Evolutionary conservation across 2,888 invertebrate species (phyloP).

Genomic region (Tipula confusa): DNA sequence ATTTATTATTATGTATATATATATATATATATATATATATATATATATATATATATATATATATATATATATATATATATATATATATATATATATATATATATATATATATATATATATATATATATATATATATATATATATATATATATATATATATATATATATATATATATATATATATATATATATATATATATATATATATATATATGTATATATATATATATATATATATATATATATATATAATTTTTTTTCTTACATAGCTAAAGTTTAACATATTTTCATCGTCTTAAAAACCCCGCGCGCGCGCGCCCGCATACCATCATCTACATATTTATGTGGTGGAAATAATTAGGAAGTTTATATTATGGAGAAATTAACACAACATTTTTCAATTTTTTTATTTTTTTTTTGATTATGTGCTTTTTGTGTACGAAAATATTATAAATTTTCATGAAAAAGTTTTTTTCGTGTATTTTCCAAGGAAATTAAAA

Average conservation of each 20-base stretch:
- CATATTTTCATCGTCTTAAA: background rate
- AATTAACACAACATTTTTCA: background rate
- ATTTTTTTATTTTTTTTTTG: too few relatives aligned
- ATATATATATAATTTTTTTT: background rate
- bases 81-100: too few relatives aligned
- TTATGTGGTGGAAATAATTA: conserved; percentile 15
- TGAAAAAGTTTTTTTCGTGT: background rate
- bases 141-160: too few relatives aligned
- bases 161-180: too few relatives aligned
- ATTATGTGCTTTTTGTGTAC: background rate
- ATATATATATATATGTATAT: too few relatives aligned
- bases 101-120: too few relatives aligned
- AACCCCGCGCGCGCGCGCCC: background rate
- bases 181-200: too few relatives aligned
- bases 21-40: too few relatives aligned
- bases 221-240: too few relatives aligned
- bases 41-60: too few relatives aligned
- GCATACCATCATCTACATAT: background rate
- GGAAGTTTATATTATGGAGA: conserved; percentile 1
- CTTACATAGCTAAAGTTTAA: background rate
- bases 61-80: too few relatives aligned
- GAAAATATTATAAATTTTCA: background rate
- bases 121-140: too few relatives aligned
- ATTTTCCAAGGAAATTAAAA: background rate
- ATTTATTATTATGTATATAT: background rate